phyloP scores from a whole-genome alignment of 2,113 vertebrate genomes.

The Rhinogobius similis region DNA sequence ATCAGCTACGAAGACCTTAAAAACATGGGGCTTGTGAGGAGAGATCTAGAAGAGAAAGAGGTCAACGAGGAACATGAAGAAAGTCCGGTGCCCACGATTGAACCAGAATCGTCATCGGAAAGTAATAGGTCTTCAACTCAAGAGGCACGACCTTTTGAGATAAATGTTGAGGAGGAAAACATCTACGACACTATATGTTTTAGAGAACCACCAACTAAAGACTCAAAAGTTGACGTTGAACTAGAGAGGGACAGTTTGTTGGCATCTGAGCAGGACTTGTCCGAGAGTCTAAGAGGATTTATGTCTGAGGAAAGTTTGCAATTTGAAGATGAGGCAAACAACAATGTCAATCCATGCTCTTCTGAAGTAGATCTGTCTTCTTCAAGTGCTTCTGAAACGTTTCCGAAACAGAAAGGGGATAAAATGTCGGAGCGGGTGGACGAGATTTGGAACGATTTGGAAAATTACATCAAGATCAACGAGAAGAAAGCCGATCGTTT shows the following conservation, averaged over 20 bases:
- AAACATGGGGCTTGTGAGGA: constrained; percentile 86
- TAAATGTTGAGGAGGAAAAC: constrained; percentile 87
- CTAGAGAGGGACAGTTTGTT: constrained; percentile 65
- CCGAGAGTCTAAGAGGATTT: constrained; percentile 74
- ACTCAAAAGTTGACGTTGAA: constrained; percentile 52
- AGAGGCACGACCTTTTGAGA: constrained; percentile 70
- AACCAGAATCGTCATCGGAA: constrained; percentile 60
- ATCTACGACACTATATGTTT: constrained; percentile 91
- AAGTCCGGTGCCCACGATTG: constrained; percentile 30
- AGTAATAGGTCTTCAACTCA: constrained; percentile 61
- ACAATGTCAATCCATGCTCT: constrained; percentile 38
- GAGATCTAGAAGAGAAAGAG: constrained; percentile 74
- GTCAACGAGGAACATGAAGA: constrained; percentile 9
- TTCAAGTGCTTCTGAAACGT: constrained; percentile 75
- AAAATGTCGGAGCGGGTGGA: constrained; percentile 91
- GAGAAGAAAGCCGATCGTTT: constrained; percentile 91
- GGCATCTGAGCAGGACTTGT: constrained; percentile 80
- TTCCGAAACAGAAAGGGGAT: constrained; percentile 77
- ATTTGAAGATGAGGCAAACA: constrained; percentile 79
- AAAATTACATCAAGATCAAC: constrained; percentile 97
- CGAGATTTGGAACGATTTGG: constrained; percentile 97
- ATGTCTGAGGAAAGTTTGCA: constrained; percentile 89
- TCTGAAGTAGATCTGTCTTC: constrained; percentile 78
- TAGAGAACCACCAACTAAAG: constrained; percentile 71
- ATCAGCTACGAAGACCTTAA: constrained; percentile 97